Conservation (phyloP, 2,888 invertebrate genomes). For the Agrilus mali region DNA sequence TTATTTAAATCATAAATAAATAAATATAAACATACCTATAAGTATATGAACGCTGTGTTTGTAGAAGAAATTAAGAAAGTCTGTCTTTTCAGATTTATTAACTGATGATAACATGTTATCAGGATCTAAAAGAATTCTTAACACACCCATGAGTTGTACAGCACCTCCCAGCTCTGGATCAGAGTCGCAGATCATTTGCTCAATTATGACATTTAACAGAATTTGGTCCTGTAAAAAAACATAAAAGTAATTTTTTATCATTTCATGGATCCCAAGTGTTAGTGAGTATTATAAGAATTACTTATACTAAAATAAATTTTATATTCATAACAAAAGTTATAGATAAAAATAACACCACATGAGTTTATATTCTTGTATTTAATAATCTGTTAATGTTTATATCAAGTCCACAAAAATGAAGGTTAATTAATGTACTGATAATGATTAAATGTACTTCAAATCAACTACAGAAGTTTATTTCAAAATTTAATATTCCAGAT, state of each 20-base stretch:
- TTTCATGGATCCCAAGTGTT: background rate
- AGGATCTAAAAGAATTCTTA: conserved; percentile 87
- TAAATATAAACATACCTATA: conserved; percentile 61
- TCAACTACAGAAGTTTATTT: too few species aligned
- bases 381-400: too few species aligned
- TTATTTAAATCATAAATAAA: background rate
- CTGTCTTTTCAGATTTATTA: conserved; percentile 93
- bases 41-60: conserved; percentile 95
- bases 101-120: conserved; percentile 93
- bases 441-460: too few species aligned
- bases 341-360: too few species aligned
- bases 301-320: too few species aligned
- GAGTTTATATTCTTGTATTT: too few species aligned
- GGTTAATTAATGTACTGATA: too few species aligned
- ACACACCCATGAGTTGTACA: conserved; percentile 90
- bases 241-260: conserved; percentile 1
- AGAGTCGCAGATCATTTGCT: conserved; percentile 93
- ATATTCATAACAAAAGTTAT: too few species aligned
- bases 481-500: too few species aligned
- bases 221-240: conserved; percentile 69
- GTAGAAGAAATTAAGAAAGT: conserved; percentile 97
- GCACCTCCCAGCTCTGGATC: conserved; percentile 97
- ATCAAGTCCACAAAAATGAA: too few species aligned
- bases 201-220: conserved; percentile 91
- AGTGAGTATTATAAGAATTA: background rate